Evolutionary conservation across 2,113 vertebrate genomes (phyloP).

Genomic region (Urocynchramus pylzowi): DNA sequence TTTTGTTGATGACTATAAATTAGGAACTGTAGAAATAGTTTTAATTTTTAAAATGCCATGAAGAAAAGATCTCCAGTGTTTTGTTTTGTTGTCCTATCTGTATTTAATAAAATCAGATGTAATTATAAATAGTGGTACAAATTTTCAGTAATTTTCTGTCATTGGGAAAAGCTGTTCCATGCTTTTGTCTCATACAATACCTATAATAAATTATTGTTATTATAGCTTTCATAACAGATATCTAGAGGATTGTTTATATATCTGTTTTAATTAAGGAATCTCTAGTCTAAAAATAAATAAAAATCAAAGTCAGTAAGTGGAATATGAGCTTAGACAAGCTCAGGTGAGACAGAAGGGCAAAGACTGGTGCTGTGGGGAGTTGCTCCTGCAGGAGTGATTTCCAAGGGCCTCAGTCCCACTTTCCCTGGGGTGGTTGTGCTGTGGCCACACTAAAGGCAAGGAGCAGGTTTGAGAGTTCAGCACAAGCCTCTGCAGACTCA

Average conservation of each 20-base stretch:
- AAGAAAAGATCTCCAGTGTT: neutral
- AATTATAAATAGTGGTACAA: neutral
- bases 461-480: neutral
- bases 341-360: neutral
- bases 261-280: neutral
- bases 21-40: neutral
- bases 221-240: neutral
- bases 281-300: neutral
- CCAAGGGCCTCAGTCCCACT: neutral
- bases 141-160: neutral
- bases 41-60: neutral
- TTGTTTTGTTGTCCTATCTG: neutral
- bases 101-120: neutral
- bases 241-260: neutral
- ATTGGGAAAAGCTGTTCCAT: neutral
- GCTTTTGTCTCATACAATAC: neutral
- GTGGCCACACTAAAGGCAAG: neutral
- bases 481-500: neutral
- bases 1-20: neutral
- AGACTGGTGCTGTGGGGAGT: neutral
- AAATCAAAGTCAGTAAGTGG: neutral
- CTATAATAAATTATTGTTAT: neutral
- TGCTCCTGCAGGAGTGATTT: fast-evolving
- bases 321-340: neutral
- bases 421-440: neutral